phyloP scores from a whole-genome alignment of 1,140 invertebrate genomes.

The Lepidurus packardi region DNA sequence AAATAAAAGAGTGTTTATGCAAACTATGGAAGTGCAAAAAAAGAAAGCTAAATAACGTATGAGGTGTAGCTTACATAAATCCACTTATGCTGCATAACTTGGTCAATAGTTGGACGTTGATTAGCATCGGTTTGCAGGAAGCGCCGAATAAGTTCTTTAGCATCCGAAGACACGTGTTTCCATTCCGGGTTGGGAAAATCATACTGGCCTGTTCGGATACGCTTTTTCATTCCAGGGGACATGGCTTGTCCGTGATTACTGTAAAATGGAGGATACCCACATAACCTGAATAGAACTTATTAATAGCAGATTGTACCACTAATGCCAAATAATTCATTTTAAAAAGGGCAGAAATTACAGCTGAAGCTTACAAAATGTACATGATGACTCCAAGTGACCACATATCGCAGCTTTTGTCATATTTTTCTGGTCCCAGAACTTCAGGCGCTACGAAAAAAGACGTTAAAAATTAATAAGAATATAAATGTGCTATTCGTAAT shows the following conservation, averaged over 20 bases:
- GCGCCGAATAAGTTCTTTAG: slow-evolving; percentile 88
- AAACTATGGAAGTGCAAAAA: slow-evolving; percentile 32
- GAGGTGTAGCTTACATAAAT: slow-evolving; percentile 62
- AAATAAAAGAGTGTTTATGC: slow-evolving; percentile 38
- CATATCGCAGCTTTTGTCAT: slow-evolving; percentile 98
- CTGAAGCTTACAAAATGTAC: slow-evolving; percentile 82
- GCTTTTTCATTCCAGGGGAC: slow-evolving; percentile 98
- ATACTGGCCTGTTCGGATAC: slow-evolving; percentile 91
- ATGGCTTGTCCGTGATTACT: slow-evolving; percentile 94
- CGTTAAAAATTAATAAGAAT: not conserved
- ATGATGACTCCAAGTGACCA: slow-evolving; percentile 97
- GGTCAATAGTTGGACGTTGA: slow-evolving; percentile 78
- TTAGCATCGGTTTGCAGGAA: slow-evolving; percentile 90
- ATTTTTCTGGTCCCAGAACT: slow-evolving; percentile 93
- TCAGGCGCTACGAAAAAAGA: slow-evolving; percentile 68
- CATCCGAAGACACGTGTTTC: slow-evolving; percentile 86
- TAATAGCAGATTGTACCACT: not conserved
- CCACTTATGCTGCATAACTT: slow-evolving; percentile 86
- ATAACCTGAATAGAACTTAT: slow-evolving; percentile 56
- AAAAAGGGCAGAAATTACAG: slow-evolving; percentile 1
- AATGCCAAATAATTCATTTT: not conserved
- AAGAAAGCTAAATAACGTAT: slow-evolving; percentile 17
- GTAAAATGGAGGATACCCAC: slow-evolving; percentile 97
- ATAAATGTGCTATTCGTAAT: slow-evolving; percentile 21
- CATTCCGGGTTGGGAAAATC: slow-evolving; percentile 95